Evolutionary conservation across 2,888 invertebrate genomes (phyloP).

Genomic region (Anaspis maculata): DNA sequence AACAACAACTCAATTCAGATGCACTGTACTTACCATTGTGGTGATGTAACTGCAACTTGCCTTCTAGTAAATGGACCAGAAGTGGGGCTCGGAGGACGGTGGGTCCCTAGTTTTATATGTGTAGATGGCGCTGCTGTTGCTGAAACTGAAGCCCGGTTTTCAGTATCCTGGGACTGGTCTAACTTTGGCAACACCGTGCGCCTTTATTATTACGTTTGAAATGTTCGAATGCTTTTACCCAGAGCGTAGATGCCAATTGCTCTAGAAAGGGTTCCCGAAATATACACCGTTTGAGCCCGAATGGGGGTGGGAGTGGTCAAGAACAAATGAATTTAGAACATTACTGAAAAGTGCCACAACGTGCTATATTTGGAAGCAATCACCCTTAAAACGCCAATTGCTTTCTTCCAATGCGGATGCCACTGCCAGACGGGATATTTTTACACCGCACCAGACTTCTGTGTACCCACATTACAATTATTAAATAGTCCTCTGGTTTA

Average conservation of each 20-base stretch:
- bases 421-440: too few relatives aligned
- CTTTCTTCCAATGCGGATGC: neutral
- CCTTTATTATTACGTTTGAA: constrained; percentile 5
- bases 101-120: constrained; percentile 64
- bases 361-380: constrained; percentile 21
- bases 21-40: constrained; percentile 43
- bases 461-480: too few relatives aligned
- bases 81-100: constrained; percentile 64
- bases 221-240: neutral
- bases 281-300: constrained; percentile 7
- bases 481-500: too few relatives aligned
- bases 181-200: constrained; percentile 21
- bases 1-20: constrained; percentile 17
- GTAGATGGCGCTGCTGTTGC: constrained; percentile 59
- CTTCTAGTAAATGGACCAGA: constrained; percentile 70
- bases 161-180: constrained; percentile 12
- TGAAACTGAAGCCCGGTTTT: constrained; percentile 27
- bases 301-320: constrained; percentile 18
- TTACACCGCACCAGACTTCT: too few relatives aligned
- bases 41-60: constrained; percentile 45
- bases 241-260: constrained; percentile 7
- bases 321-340: constrained; percentile 22
- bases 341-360: constrained; percentile 17
- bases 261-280: constrained; percentile 16
- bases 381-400: constrained; percentile 5